Base-by-base conservation (phyloP, 2,888 invertebrate genomes). In the Thyatira batis region DNA sequence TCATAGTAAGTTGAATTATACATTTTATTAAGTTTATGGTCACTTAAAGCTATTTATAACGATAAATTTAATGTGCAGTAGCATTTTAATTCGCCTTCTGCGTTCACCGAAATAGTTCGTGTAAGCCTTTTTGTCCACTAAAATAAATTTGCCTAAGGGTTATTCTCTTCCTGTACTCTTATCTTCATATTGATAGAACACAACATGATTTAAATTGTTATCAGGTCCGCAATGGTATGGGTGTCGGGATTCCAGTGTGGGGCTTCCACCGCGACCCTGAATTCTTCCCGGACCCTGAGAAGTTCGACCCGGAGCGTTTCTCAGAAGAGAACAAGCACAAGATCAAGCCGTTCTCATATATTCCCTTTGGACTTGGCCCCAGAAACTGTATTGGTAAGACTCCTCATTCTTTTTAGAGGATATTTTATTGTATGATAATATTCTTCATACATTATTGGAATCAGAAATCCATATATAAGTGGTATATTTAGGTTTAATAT, bases 281-380 rank as follows among this genome's bases (percentile, higher is more conserved):
- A 39, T 91, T 85, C 72, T 94, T 80, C 69, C 87, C 92, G 0
- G 79, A 94, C 28, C 94, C 94, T 0, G 63, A 69, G 0, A 92
- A 89, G 65, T 94, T 94, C 58, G 92, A 93, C 67, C 94, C 94
- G 11, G 85, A 93, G 58, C 71, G 94, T 21, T 94, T 93, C 59
- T 93, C 82, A 10, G 92, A 93, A 0, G 92, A 93, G 58, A 94
- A 93, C 64, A 93, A 92, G 58, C 75, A 80, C 0, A 85, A 86
- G 0, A 78, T 80, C 45, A 63, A 76, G 5, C 71, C 78, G 0
- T 61, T 71, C 44, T 58, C 71, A 0, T 93, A 92, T 53, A 60
- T 90, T 58, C 93, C 93, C 0, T 94, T 94, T 54, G 93, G 93
- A 5, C 27, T 84, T 9, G 94, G 94, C 1, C 94, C 92, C 1